Evolutionary conservation across 2,888 invertebrate species (phyloP), one percentile per base, ranked within the genome.

Genomic region (Marronus borbonicus): DNA sequence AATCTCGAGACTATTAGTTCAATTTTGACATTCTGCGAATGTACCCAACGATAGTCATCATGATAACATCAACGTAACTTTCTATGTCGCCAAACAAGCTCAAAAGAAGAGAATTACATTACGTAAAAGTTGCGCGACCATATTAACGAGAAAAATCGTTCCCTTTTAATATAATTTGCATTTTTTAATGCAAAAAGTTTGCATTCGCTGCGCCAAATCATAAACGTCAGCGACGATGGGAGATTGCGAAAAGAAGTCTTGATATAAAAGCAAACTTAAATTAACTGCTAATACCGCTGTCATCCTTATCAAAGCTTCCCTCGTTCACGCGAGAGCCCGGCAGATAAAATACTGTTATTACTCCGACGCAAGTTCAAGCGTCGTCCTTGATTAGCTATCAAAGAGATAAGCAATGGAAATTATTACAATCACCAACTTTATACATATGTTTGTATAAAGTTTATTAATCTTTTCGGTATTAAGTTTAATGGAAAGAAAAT

Each of bases 291-390:
- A 69, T 69, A 69, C 69, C 52, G 69, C 50, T 28, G 69, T 50
- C 50, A 69, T 69, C n/a, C n/a, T 39, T 50, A 4, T 14, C 10
- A 31, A 69, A 69, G 44, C 17, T 65, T 39, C 65, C 65, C 65
- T 20, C 65, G 31, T 39, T 65, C 39, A 65, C 65, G 55, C 44
- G 44, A 12, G 44, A 44, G 44, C 44, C 7, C 55, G 8, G n/a
- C 55, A 65, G 69, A 69, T 69, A 69, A 69, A 69, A 69, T 50
- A 50, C 69, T 69, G 69, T 69, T 69, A 69, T 50, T 69, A 50
- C 50, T 8, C 49, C 50, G 39, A 55, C 20, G 20, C 20, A 55
- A 39, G 39, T 65, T 65, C 39, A 65, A 69, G 69, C 52, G 50
- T 69, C 69, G 31, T 50, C 52, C 52, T 50, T 50, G 50, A 69